A percentile compares a stretch with the other conserved stretches of the same genome.
phyloP scores from a whole-genome alignment of 1,140 invertebrate species.

The Hestina assimilis region DNA sequence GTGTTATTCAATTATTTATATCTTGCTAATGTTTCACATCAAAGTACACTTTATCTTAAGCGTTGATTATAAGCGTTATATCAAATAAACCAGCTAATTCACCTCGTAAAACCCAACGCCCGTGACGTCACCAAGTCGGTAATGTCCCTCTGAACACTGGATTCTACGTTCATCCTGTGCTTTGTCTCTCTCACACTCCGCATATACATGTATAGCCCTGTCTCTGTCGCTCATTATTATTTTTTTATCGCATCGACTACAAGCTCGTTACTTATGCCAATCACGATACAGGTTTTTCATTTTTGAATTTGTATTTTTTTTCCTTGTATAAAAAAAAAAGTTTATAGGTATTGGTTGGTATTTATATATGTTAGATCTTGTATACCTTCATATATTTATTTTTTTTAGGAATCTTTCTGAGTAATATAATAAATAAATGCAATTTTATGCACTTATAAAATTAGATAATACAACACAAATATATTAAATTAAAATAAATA shows the following conservation, averaged over 20 bases:
- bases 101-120: slow-evolving; percentile 1
- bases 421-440: too few relatives aligned
- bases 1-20: too few relatives aligned
- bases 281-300: background rate
- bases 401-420: too few relatives aligned
- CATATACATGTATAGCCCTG: background rate
- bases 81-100: background rate
- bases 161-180: slow-evolving; percentile 19
- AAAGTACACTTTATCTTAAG: too few relatives aligned
- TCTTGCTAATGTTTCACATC: too few relatives aligned
- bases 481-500: too few relatives aligned
- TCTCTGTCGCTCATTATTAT: slow-evolving; percentile 33
- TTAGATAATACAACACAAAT: too few relatives aligned
- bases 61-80: background rate
- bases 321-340: too few relatives aligned
- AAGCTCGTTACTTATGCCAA: background rate
- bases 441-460: too few relatives aligned
- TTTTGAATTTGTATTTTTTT: background rate
- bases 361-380: too few relatives aligned
- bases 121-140: slow-evolving; percentile 6
- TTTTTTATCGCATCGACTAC: slow-evolving; percentile 12
- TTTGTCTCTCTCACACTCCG: slow-evolving; percentile 20
- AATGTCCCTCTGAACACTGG: slow-evolving; percentile 10
- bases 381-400: too few relatives aligned
- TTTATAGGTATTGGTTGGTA: too few relatives aligned